A percentile compares a stretch with the other conserved stretches of the same genome.
phyloP scores from a whole-genome alignment of 2,113 vertebrate species.

The Oreocharis arfaki region DNA sequence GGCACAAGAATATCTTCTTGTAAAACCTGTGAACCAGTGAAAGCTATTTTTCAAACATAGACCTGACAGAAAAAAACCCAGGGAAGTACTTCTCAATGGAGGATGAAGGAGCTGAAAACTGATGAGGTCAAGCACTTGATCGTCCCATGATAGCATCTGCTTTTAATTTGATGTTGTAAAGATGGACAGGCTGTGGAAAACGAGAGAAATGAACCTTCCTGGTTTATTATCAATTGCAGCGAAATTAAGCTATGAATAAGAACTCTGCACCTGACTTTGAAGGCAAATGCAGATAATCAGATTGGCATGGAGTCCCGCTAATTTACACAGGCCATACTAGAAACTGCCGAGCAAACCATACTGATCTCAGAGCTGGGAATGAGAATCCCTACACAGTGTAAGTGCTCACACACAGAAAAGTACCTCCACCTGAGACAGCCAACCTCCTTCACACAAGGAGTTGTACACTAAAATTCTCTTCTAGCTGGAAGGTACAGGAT shows the following conservation, averaged over 20 bases:
- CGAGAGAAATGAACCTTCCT: background rate
- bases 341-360: background rate
- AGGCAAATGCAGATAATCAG: background rate
- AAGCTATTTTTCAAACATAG: conserved; percentile 62
- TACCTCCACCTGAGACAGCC: background rate
- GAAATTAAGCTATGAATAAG: background rate
- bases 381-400: background rate
- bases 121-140: conserved; percentile 48
- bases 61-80: conserved; percentile 11
- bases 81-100: conserved; percentile 43
- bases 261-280: background rate
- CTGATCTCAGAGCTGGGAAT: background rate
- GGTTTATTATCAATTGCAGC: background rate
- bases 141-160: background rate
- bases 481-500: background rate
- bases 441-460: background rate
- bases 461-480: background rate
- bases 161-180: conserved; percentile 48
- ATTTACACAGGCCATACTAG: background rate
- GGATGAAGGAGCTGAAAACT: conserved; percentile 50
- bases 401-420: background rate
- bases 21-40: conserved; percentile 55
- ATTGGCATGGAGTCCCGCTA: background rate
- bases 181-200: background rate
- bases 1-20: conserved; percentile 52